phyloP scores from a whole-genome alignment of 1,140 invertebrate species.

The Ostrea denselamellosa region DNA sequence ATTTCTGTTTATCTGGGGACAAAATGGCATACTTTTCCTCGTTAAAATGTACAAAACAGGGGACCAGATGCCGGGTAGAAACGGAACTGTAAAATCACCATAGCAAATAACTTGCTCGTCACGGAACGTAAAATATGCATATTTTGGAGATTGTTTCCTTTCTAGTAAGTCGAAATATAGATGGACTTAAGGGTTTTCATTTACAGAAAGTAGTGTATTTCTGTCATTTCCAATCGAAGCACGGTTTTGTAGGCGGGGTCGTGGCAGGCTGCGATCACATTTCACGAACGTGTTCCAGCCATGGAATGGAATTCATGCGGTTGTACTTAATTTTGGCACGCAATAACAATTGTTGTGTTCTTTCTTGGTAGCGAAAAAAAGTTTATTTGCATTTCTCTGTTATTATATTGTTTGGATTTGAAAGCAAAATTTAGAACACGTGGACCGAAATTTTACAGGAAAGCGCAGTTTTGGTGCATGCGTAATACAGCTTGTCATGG shows the following conservation, averaged over 20 bases:
- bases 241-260: slow-evolving; percentile 50
- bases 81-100: slow-evolving; percentile 13
- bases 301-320: neutral
- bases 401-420: neutral
- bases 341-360: neutral
- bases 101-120: neutral
- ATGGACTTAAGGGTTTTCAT: neutral
- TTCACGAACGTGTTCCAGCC: slow-evolving; percentile 48
- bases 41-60: neutral
- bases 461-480: slow-evolving; percentile 39
- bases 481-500: slow-evolving; percentile 29
- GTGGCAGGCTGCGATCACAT: slow-evolving; percentile 45
- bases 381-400: neutral
- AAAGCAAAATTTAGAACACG: slow-evolving; percentile 34
- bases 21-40: slow-evolving; percentile 25
- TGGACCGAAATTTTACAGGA: slow-evolving; percentile 40
- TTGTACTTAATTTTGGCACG: neutral
- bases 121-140: neutral
- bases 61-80: slow-evolving; percentile 43
- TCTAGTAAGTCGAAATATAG: neutral
- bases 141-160: neutral
- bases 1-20: neutral
- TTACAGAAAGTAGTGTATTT: neutral
- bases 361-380: neutral
- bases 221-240: neutral